These are phyloP conservation scores for Musca vetustissima DNA, from an alignment of 1,140 invertebrate genomes.

Conservation along the genomic window DNA sequence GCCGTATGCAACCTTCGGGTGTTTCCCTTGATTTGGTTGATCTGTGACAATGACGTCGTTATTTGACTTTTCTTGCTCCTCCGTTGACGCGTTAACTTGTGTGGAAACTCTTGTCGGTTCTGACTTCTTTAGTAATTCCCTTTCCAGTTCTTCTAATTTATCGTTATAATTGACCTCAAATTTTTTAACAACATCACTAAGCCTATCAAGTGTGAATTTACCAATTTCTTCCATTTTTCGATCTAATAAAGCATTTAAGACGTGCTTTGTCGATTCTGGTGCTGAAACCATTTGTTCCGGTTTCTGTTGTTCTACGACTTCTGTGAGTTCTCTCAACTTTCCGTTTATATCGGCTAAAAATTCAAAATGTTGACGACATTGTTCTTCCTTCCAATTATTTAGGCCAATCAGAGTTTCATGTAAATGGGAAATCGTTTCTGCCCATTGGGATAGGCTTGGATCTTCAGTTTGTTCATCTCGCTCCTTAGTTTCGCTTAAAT, in stretches of 20 bases:
- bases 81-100: neutral
- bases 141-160: constrained; percentile 43
- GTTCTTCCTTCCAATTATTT: constrained; percentile 38
- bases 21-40: too few relatives aligned
- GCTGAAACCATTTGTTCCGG: neutral
- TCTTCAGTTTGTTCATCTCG: constrained; percentile 33
- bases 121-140: constrained; percentile 33
- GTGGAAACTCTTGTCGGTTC: neutral
- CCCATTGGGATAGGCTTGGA: neutral
- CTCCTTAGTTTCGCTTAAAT: constrained; percentile 45
- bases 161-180: constrained; percentile 45
- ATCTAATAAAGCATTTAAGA: constrained; percentile 43
- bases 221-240: constrained; percentile 48
- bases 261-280: constrained; percentile 39
- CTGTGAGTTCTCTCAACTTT: constrained; percentile 32
- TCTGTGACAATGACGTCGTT: too few relatives aligned
- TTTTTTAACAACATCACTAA: constrained; percentile 45
- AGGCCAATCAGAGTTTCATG: constrained; percentile 40
- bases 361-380: constrained; percentile 40
- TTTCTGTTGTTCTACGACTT: neutral
- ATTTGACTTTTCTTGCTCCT: too few relatives aligned
- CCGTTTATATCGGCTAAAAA: constrained; percentile 46
- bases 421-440: constrained; percentile 37
- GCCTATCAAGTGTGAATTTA: constrained; percentile 39
- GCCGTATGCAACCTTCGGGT: too few relatives aligned